These are phyloP conservation scores for Ptilonorhynchus violaceus DNA, from an alignment of 2,113 vertebrate species.

Conservation along the genomic window DNA sequence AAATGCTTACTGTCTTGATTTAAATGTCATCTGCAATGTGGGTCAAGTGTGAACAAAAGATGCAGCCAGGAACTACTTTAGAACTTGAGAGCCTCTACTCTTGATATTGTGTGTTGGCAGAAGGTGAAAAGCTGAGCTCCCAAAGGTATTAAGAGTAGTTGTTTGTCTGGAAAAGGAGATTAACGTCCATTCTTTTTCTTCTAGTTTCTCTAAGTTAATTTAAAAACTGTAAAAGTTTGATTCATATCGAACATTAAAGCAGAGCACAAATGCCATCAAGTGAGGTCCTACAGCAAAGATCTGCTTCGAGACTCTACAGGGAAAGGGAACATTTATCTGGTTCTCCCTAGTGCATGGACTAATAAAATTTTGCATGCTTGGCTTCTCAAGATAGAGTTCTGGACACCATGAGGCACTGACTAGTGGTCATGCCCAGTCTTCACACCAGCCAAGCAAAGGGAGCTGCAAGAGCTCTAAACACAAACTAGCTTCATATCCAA, in stretches of 20 bases:
- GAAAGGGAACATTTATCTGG: not conserved
- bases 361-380: not conserved
- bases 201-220: not conserved
- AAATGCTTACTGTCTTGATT: not conserved
- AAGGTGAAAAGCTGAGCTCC: not conserved
- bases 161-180: not conserved
- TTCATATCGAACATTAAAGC: not conserved
- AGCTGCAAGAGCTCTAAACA: not conserved
- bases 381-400: not conserved
- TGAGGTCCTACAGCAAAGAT: not conserved
- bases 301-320: not conserved
- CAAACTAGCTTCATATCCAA: not conserved
- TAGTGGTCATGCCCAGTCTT: not conserved
- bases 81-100: not conserved
- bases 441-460: not conserved
- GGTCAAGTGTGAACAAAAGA: not conserved
- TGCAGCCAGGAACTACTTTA: not conserved
- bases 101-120: not conserved
- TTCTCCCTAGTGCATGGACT: not conserved
- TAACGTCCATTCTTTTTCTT: not conserved
- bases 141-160: not conserved
- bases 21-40: not conserved
- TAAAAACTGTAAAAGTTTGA: not conserved
- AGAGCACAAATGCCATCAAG: not conserved
- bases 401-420: not conserved